Conservation (phyloP, 2,888 invertebrate genomes). For the Clistopyga incitator region DNA sequence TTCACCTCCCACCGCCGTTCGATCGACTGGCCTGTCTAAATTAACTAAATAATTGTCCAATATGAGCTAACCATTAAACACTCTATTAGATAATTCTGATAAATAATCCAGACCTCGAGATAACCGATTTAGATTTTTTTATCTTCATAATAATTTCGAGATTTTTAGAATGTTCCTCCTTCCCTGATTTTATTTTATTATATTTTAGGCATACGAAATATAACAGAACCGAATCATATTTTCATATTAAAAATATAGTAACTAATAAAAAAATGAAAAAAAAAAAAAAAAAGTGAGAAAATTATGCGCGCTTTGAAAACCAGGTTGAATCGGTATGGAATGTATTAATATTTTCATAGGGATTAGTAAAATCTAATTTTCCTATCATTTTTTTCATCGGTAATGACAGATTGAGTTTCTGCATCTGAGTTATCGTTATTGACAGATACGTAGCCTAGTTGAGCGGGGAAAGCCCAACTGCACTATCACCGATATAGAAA, state of each 20-base stretch:
- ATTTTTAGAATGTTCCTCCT: neutral
- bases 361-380: neutral
- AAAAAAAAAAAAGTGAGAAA: too few relatives aligned
- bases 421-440: neutral
- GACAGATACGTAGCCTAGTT: neutral
- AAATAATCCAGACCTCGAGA: neutral
- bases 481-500: neutral
- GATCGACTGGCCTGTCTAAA: neutral
- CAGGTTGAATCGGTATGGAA: too few relatives aligned
- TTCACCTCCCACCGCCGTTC: conserved; percentile 25
- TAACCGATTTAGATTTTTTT: neutral
- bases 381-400: neutral
- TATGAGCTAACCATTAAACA: neutral
- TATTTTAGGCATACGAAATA: too few relatives aligned
- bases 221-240: too few relatives aligned
- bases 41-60: neutral
- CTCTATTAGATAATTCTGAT: neutral
- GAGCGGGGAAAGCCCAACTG: neutral
- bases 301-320: too few relatives aligned
- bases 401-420: neutral
- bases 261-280: too few relatives aligned
- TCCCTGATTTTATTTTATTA: too few relatives aligned
- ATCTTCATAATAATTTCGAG: neutral
- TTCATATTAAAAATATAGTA: too few relatives aligned
- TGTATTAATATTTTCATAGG: neutral